These are phyloP conservation scores for Denticeps clupeoides DNA, from an alignment of 2,797 vertebrate genomes.

Conservation along the genomic window DNA sequence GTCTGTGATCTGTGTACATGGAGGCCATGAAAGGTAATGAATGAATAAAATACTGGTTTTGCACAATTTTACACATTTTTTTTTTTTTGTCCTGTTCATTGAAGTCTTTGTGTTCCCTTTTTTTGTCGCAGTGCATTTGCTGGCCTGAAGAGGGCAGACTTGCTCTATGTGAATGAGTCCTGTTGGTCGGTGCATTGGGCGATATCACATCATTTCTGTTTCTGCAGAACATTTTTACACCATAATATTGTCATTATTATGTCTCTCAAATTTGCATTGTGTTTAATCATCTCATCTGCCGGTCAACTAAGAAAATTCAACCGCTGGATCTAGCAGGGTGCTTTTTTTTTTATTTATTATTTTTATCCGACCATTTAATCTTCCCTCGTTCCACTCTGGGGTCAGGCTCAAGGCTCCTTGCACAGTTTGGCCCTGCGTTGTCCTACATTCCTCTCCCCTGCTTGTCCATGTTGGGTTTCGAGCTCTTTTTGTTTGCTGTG, in stretches of 20 bases:
- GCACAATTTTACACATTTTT: conserved; percentile 58
- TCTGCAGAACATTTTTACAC: no score
- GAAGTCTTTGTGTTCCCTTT: conserved; percentile 1
- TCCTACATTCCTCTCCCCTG: neutral
- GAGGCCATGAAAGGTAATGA: conserved; percentile 34
- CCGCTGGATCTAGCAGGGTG: no score
- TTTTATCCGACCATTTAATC: neutral
- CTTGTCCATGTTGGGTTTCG: no score
- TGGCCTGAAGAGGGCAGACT: conserved; percentile 8
- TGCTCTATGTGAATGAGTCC: neutral
- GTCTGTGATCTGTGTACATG: conserved; percentile 35
- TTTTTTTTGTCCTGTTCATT: conserved; percentile 29
- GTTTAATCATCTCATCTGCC: no score
- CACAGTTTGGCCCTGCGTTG: neutral
- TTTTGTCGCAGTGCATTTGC: neutral
- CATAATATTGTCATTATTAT: no score
- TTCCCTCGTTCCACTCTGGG: neutral
- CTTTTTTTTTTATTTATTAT: no score
- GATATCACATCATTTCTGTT: no score
- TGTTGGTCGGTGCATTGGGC: no score
- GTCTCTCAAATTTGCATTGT: no score
- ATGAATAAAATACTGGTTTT: conserved; percentile 64
- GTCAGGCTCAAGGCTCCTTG: no score
- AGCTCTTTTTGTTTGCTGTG: neutral
- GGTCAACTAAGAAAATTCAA: no score